Conservation (phyloP, 2,888 invertebrate genomes). For the Epinotia brunnichana region DNA sequence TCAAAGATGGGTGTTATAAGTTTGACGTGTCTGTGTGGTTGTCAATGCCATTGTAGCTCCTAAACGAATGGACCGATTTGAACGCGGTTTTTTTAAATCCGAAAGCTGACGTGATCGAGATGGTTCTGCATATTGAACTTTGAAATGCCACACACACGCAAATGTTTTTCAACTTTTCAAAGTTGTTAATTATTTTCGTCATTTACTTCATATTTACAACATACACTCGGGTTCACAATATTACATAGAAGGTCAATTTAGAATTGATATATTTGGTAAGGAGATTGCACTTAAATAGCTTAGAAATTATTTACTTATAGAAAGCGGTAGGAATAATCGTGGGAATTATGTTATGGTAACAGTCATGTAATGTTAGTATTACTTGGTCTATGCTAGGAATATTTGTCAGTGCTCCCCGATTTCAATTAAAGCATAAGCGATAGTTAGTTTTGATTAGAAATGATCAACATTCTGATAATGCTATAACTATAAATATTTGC, state of each 20-base stretch:
- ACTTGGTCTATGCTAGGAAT: slow-evolving; percentile 16
- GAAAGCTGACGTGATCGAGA: no score
- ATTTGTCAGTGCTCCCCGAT: slow-evolving; percentile 2
- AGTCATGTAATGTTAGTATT: neutral
- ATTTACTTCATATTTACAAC: slow-evolving; percentile 24
- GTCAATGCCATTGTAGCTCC: no score
- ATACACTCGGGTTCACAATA: neutral
- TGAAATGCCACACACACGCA: no score
- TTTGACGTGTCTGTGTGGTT: no score
- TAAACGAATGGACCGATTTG: no score
- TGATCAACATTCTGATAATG: slow-evolving; percentile 8
- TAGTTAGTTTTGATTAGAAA: slow-evolving; percentile 5
- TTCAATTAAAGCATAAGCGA: slow-evolving; percentile 14
- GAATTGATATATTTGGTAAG: slow-evolving; percentile 29
- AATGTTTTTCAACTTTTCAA: no score
- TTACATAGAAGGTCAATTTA: slow-evolving; percentile 11
- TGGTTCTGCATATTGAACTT: no score
- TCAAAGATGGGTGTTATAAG: no score
- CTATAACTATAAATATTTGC: slow-evolving; percentile 24
- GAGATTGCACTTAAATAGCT: slow-evolving; percentile 27
- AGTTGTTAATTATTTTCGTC: no score
- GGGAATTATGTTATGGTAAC: slow-evolving; percentile 5
- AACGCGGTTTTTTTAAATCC: no score
- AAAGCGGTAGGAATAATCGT: neutral
- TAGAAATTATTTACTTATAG: neutral